phyloP scores from a whole-genome alignment of 2,113 vertebrate species.

The Tor tambroides region DNA sequence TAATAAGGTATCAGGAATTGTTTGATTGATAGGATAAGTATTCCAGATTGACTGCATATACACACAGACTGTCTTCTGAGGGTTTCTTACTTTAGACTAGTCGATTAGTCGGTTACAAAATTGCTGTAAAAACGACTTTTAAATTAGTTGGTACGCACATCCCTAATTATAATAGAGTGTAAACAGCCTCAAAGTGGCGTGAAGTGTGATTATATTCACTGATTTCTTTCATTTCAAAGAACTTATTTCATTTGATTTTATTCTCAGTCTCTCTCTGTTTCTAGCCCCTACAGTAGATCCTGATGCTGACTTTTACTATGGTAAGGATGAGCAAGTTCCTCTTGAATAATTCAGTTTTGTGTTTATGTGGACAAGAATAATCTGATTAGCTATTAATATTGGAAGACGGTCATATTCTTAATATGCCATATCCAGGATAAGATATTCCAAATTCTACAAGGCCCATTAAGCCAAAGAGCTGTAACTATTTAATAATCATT shows the following conservation, averaged over 20 bases:
- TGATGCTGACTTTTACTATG: constrained; percentile 77
- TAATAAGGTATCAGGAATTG: no score
- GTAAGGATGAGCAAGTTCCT: constrained; percentile 59
- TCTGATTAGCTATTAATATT: neutral
- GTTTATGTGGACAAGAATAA: neutral
- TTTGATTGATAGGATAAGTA: no score
- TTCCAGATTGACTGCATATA: no score
- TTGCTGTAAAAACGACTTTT: no score
- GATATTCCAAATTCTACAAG: neutral
- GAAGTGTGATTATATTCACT: neutral
- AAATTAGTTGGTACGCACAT: no score
- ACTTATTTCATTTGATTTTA: neutral
- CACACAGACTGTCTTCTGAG: no score
- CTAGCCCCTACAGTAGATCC: constrained; percentile 60
- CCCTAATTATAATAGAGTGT: no score
- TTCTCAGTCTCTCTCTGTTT: neutral
- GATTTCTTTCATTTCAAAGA: neutral
- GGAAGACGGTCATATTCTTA: neutral
- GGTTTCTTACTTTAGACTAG: no score
- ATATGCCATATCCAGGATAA: neutral
- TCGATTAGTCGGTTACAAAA: no score
- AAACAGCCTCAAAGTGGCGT: neutral
- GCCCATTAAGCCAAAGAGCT: neutral
- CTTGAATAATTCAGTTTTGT: neutral
- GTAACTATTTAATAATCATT: neutral